Evolutionary conservation across 1,140 invertebrate genomes (phyloP), one percentile per base, ranked within the genome.

Genomic region (Drosophila elegans): DNA sequence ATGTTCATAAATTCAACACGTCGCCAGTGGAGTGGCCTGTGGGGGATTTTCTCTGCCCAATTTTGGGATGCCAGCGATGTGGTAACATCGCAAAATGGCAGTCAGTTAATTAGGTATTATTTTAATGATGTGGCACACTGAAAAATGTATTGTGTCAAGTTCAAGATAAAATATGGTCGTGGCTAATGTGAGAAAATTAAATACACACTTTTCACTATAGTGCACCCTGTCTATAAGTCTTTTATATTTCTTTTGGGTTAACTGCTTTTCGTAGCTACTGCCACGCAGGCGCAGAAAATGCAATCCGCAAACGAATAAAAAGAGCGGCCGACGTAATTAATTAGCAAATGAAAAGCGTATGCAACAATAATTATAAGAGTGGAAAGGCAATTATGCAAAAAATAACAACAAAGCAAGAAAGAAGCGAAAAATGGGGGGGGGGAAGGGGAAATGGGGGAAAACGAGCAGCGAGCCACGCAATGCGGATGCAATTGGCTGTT

Each of bases 271-370:
- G 25, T 44, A 13, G 39, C 10, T 29, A 9, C 34, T 38, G 64
- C 39, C 73, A 77, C 83, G 83, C 80, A 86, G 80, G 81, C 82
- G 69, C 79, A 88, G 62, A 53, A 57, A 44, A 46, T 38, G 49
- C 55, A 71, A 49, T 9, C 48, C 44, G 45, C 56, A 44, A 48
- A 39, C 36, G 34, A 53, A 55, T 54, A 12, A 62, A 56, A 25
- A 4, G 49, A 52, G 59, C 54, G 41, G 62, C 61, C 64, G 61
- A 63, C 53, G 80, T 80, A 88, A 86, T 86, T 86, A 88, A 88
- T 88, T 83, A 89, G 77, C 79, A 71, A 89, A 89, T 88, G 85
- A 88, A 86, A 86, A 88, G 79, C 79, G 67, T 88, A 86, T 86
- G 84, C 80, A 88, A 80, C 83, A 89, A 83, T 86, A 88, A 88